Evolutionary conservation across 2,888 invertebrate genomes (phyloP).

Genomic region (Galerucella pusilla): DNA sequence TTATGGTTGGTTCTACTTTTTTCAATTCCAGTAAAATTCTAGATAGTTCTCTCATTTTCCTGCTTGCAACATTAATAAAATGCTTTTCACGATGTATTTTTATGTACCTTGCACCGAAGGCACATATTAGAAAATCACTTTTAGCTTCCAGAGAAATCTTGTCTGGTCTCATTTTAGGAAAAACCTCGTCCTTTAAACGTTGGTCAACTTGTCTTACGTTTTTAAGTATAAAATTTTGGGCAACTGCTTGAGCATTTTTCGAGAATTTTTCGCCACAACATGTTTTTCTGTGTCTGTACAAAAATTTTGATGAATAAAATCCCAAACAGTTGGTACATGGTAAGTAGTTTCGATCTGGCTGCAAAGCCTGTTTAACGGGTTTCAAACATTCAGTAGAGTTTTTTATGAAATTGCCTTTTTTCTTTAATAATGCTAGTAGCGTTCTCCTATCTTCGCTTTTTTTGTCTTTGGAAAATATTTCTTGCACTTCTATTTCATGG

Average conservation of each 20-base stretch:
- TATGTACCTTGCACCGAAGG: constrained; percentile 42
- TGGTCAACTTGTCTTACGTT: constrained; percentile 11
- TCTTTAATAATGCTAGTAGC: constrained; percentile 27
- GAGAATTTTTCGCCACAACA: constrained; percentile 32
- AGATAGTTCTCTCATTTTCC: constrained; percentile 28
- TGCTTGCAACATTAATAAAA: constrained; percentile 18
- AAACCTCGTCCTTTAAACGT: no score
- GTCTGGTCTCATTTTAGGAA: no score
- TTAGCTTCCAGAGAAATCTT: constrained; percentile 13
- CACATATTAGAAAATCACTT: constrained; percentile 39
- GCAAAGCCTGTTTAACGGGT: constrained; percentile 32
- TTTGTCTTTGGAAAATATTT: constrained; percentile 17
- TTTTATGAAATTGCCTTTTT: constrained; percentile 45
- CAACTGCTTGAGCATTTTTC: constrained; percentile 19
- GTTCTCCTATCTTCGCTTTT: constrained; percentile 14
- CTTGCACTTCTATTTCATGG: constrained; percentile 31
- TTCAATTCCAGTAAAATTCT: no score
- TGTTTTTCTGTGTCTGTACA: constrained; percentile 48
- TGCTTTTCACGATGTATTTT: constrained; percentile 29
- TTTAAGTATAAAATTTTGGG: constrained; percentile 30
- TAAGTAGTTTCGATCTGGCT: background rate
- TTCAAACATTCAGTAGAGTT: constrained; percentile 27
- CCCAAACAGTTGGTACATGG: constrained; percentile 44
- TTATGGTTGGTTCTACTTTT: no score
- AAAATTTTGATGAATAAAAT: constrained; percentile 45